A percentile compares a stretch with the other conserved stretches of the same genome.
Conservation (phyloP, 2,888 invertebrate genomes). For the Baccha elongata region DNA sequence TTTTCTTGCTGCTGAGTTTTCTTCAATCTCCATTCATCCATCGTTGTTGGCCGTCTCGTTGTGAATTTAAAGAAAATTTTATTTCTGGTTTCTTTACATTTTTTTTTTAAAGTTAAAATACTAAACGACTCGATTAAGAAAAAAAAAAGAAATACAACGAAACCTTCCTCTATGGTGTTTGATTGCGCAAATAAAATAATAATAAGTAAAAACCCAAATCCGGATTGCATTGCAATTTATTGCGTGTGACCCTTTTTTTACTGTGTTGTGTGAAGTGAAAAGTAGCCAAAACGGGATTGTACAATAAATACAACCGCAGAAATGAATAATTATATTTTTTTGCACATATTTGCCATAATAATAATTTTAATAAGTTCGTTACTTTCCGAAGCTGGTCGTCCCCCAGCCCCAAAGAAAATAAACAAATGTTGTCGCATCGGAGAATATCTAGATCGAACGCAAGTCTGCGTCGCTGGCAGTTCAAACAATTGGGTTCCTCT, state of each 20-base stretch:
- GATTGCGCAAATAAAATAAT: conserved; percentile 56
- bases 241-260: conserved; percentile 24
- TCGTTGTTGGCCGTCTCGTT: conserved; percentile 6
- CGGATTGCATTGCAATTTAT: conserved; percentile 41
- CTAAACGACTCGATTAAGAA: conserved; percentile 15
- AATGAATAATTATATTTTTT: conserved; percentile 28
- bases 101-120: conserved; percentile 10
- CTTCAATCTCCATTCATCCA: conserved; percentile 12
- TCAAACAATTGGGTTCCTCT: conserved; percentile 84
- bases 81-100: conserved; percentile 10
- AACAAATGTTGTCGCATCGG: conserved; percentile 84
- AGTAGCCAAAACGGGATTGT: conserved; percentile 26
- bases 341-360: conserved; percentile 51
- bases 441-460: conserved; percentile 82
- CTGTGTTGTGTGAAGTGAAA: conserved; percentile 23
- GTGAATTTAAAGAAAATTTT: conserved; percentile 16
- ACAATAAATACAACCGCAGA: not conserved
- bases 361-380: conserved; percentile 55
- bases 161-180: conserved; percentile 45
- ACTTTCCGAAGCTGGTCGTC: conserved; percentile 69
- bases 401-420: conserved; percentile 80
- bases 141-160: not conserved
- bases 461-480: conserved; percentile 80
- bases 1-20: not conserved
- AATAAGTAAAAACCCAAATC: conserved; percentile 61